Base-by-base conservation (phyloP, 2,888 invertebrate species). In the Xestia sexstrigata region DNA sequence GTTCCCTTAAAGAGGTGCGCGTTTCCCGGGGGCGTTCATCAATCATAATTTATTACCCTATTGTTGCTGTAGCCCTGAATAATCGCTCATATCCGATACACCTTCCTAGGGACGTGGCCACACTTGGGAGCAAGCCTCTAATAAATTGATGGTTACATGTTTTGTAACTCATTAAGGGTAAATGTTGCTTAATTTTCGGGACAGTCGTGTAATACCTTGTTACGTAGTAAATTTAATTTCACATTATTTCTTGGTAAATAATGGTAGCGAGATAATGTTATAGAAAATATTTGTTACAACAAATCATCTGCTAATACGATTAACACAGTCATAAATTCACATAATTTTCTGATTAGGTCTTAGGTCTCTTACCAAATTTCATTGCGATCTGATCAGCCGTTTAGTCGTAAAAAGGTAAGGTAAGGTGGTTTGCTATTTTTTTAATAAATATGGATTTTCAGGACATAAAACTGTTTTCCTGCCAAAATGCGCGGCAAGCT, bases 71-170 rank as follows among this genome's bases (percentile, higher is more conserved):
- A 91, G 92, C 91, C 91, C 93, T 92, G 95, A 95, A 95, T 95
- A 96, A 96, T 96, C 96, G 95, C 92, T 96, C 95, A 96, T 95
- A 95, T 96, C 95, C 95, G 94, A 95, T 95, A 95, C 95, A 96
- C 94, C 94, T 95, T 93, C 88, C 89, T 92, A 90, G 89, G 91
- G 94, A 84, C 83, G 87, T 85, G 90, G 85, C 81, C 90, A 93
- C 90, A 93, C 83, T 90, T 89, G 88, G 87, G 88, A 79, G 65
- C 55, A 72, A 66, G 74, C 45, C 68, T 82, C 82, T 87, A 87
- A 89, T 86, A 89, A 89, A 88, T 86, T 85, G 83, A 89, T 88
- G 78, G 74, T 75, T 74, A 76, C 80, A 82, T 80, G 85, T 82
- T 85, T 79, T 77, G 85, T 78, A 77, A 87, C 75, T 83, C 70